Conservation (phyloP, 2,113 vertebrate species). For the Speoplatyrhinus poulsoni region DNA sequence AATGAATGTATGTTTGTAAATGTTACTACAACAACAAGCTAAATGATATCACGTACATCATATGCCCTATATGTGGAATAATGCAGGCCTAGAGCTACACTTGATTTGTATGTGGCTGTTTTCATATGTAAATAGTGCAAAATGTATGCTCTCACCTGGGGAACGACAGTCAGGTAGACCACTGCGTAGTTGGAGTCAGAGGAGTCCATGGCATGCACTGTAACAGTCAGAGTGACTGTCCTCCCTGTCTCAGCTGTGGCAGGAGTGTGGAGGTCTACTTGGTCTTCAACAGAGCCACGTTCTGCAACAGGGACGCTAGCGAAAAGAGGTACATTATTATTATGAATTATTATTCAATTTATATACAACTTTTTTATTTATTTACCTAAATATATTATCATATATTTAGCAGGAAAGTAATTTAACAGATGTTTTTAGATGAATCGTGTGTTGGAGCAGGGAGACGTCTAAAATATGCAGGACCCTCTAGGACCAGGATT, state of each 20-base stretch:
- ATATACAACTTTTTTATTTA: neutral
- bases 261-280: conserved; percentile 73
- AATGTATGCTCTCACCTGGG: conserved; percentile 58
- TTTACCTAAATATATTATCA: neutral
- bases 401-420: neutral
- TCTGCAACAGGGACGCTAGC: conserved; percentile 63
- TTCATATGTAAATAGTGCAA: neutral
- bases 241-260: conserved; percentile 57
- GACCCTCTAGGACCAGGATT: too few relatives aligned
- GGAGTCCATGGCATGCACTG: conserved; percentile 54
- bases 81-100: too few relatives aligned
- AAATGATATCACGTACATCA: too few relatives aligned
- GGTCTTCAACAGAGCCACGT: conserved; percentile 61
- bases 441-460: too few relatives aligned
- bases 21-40: too few relatives aligned
- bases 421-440: too few relatives aligned
- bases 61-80: too few relatives aligned
- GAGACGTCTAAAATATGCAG: too few relatives aligned
- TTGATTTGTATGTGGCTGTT: too few relatives aligned
- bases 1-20: neutral
- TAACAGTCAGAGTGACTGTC: conserved; percentile 74
- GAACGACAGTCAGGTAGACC: conserved; percentile 74
- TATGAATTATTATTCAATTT: too few relatives aligned
- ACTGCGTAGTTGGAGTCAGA: conserved; percentile 76
- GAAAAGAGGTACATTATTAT: neutral